phyloP scores from a whole-genome alignment of 2,113 vertebrate species.

The Melanostigma gelatinosum region DNA sequence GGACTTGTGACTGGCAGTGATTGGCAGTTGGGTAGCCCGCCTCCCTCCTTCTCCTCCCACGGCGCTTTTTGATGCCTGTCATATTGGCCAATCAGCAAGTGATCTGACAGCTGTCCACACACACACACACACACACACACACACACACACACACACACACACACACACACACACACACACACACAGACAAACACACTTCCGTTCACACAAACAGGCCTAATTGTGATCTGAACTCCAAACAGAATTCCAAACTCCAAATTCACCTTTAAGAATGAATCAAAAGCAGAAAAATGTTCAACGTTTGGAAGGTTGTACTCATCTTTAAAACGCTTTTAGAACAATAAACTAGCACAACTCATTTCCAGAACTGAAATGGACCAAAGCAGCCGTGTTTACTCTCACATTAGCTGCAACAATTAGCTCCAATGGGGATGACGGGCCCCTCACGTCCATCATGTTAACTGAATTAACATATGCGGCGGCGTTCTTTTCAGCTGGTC shows the following conservation, averaged over 20 bases:
- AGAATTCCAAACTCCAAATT: neutral
- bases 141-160: conserved; percentile 10
- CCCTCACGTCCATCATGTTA: conserved; percentile 45
- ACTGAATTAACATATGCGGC: conserved; percentile 54
- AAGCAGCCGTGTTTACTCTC: conserved; percentile 78
- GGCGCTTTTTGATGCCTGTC: conserved; percentile 81
- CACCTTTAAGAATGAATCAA: neutral
- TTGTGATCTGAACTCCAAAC: neutral
- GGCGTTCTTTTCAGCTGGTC: conserved; percentile 36
- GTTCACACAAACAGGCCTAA: neutral
- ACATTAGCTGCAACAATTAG: conserved; percentile 81
- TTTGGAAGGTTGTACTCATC: neutral
- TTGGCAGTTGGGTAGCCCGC: conserved; percentile 85
- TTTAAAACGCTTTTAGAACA: neutral
- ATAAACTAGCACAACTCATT: neutral
- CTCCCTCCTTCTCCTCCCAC: conserved; percentile 79
- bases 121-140: conserved; percentile 28
- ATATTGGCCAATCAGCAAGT: conserved; percentile 85
- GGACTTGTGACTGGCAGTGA: conserved; percentile 77
- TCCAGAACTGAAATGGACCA: neutral
- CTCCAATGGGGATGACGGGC: conserved; percentile 54
- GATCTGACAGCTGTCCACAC: conserved; percentile 78
- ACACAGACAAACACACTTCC: conserved; percentile 55
- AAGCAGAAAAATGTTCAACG: neutral
- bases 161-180: conserved; percentile 28